phyloP scores from a whole-genome alignment of 1,140 invertebrate species.

The Bombyx mandarina region DNA sequence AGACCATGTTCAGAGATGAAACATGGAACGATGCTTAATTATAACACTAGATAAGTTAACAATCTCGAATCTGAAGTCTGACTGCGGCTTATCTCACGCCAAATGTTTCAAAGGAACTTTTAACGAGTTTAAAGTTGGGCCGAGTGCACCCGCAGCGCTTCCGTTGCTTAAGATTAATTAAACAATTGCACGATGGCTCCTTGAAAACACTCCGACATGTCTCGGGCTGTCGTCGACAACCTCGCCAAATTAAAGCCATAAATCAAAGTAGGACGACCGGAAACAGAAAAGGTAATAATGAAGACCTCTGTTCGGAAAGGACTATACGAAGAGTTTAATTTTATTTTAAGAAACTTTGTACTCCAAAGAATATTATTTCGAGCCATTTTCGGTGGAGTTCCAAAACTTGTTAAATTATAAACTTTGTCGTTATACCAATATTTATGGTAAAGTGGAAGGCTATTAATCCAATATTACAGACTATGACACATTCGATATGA shows the following conservation, averaged over 20 bases:
- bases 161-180: constrained; percentile 67
- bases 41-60: constrained; percentile 67
- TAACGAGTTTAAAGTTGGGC: constrained; percentile 69
- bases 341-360: background rate
- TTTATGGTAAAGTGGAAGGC: too few relatives aligned
- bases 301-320: constrained; percentile 21
- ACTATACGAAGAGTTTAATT: background rate
- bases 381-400: too few relatives aligned
- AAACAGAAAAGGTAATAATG: constrained; percentile 64
- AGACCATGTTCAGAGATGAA: too few relatives aligned
- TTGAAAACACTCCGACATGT: constrained; percentile 69
- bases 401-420: too few relatives aligned
- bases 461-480: too few relatives aligned
- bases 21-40: constrained; percentile 49
- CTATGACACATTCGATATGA: too few relatives aligned
- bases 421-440: too few relatives aligned
- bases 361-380: too few relatives aligned
- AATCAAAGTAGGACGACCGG: constrained; percentile 66
- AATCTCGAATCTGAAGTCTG: constrained; percentile 59
- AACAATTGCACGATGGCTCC: constrained; percentile 69
- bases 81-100: constrained; percentile 66
- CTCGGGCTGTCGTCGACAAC: constrained; percentile 66
- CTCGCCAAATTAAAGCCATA: constrained; percentile 69
- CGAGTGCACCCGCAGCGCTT: constrained; percentile 59
- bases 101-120: constrained; percentile 70